Base-by-base conservation (phyloP, 2,888 invertebrate genomes). In the Cacoxenus indagator region DNA sequence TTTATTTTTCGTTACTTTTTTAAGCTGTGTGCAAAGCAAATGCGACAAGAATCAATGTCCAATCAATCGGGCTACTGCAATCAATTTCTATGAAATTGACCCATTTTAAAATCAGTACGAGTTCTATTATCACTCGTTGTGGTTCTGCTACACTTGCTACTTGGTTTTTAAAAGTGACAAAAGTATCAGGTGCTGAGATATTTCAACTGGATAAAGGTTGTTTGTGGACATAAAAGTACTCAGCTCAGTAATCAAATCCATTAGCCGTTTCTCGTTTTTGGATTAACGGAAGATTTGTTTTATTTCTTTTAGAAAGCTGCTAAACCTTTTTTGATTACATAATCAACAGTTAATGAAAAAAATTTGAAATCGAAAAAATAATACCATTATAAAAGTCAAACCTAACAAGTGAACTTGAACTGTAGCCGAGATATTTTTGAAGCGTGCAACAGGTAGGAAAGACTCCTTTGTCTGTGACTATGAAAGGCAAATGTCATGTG, bases 91-190 rank as follows among this genome's bases (percentile, higher is more conserved):
- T 80, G 73, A 76, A 78, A 78, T 68, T 84, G 85, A 85, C 83
- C 85, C 83, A 84, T 77, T 84, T 83, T 27, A 62, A 61, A 74
- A 71, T 83, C 80, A 85, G 86, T 85, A 77, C 85, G 83, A 85
- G 75, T 83, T 77, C 65, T 76, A 75, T 75, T 78, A 82, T 83
- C 80, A 85, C 77, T 72, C 74, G 77, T 65, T 68, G 48, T 64
- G 64, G 71, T 62, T 51, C 66, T 29, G 26, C 55, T 45, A 17
- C 31, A 2, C 27, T 55, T 59, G 48, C 17, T 43, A 64, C 29
- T n/a, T 11, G 45, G n/a, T n/a, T 43, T 43, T 5, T 43, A 5
- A n/a, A 1, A 43, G n/a, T 43, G 2, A n/a, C n/a, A 43, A 4
- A 43, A 4, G n/a, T 5, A 43, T n/a, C 11, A 43, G 45, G 45